Base-by-base conservation (phyloP, 2,113 vertebrate species). In the Elephantulus edwardii region DNA sequence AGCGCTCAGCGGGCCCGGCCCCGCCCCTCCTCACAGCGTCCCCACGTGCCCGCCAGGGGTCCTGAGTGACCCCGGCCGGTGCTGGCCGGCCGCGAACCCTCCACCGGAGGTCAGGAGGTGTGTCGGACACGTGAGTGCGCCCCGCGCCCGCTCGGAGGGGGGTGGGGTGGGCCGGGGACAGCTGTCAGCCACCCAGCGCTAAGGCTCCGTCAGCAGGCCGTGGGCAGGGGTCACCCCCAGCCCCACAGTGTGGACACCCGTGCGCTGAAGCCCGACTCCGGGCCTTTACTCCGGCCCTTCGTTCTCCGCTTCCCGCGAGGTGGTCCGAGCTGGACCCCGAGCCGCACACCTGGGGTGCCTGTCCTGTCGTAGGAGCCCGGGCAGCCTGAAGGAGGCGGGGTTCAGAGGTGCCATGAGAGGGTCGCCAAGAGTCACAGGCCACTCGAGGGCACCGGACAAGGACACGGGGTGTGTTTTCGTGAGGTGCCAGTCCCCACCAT, bases 71-170 rank as follows among this genome's bases (percentile, higher is more conserved):
- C 16, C 22, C 74, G 33, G 40, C n/a, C 72, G 56, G 28, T 24
- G 42, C 56, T 64, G 72, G 84, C 71, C 16, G 42, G 44, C 19
- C 19, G 35, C 20, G 38, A 46, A n/a, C 40, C 81, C 86, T 44
- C 76, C 42, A 56, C 1, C 44, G 77, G 90, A 88, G 28, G 86
- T 91, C 83, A 33, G 38, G 87, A 86, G 68, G 58, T 50, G 62
- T 48, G 92, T 81, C 91, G 84, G 89, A 94, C 86, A 89, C 90
- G 94, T 95, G 56, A 95, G 89, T 91, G 89, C 46, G 22, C 33
- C 8, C 40, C 3, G 40, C 33, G n/a, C 40, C 58, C 6, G 26
- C 33, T 68, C 64, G 64, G 58, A 7, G 6, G 17, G 11, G 33
- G n/a, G 33, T 20, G n/a, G 17, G 28, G 33, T 26, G 50, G 22